Evolutionary conservation across 1,140 invertebrate genomes (phyloP), one percentile per base, ranked within the genome.

Genomic region (Heliconius hewitsoni): DNA sequence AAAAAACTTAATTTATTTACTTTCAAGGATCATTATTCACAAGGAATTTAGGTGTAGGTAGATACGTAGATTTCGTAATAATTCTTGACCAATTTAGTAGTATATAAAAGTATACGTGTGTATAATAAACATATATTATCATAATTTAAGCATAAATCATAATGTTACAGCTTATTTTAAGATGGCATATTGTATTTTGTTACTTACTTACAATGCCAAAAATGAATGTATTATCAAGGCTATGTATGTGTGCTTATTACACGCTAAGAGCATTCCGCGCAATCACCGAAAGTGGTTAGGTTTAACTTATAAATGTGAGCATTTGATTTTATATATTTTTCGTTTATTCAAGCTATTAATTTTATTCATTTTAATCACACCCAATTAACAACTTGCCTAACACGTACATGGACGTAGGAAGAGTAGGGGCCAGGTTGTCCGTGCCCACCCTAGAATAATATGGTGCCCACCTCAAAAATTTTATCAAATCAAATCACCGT

Each of bases 11-110:
- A 70, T 76, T 76, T 9, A 76, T 34, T 55, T 55, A 73, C 11
- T 60, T 78, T 73, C 71, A 73, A 78, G 76, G 76, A 78, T 78
- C 71, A 78, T 73, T 78, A 60, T 73, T 23, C 71, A 73, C n/a
- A 71, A 57, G 52, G 71, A 39, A 73, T 78, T 73, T 73, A 73
- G 52, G 19, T 72, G 46, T 37, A 73, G 73, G 60, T 73, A 73
- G 23, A 19, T 72, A 19, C n/a, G 13, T 23, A 75, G 39, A 42
- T 76, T 76, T n/a, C 74, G 11, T 60, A 66, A 75, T 37, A 39
- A 19, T 16, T 30, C 13, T 6, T 60, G 74, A 75, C 30, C 50
- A 46, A 46, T 46, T 46, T 46, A 46, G 42, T 46, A 46, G 52
- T 30, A 60, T 66, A 23, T 66, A 30, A 5, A 11, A 30, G 27